phyloP scores from a whole-genome alignment of 1,140 invertebrate species.

The Ooceraea biroi region DNA sequence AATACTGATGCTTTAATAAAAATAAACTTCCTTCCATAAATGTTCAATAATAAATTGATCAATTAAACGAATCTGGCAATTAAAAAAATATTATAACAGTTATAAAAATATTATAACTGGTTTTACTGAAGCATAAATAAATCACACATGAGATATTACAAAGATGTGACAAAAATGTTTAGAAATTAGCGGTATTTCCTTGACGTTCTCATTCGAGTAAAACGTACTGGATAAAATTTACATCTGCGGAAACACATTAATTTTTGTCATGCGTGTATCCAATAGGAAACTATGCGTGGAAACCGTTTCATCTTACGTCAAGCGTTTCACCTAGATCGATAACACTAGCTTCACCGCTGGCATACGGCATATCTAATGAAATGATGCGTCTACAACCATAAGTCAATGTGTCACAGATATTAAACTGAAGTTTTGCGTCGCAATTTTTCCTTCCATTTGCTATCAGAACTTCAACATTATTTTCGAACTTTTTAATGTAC shows the following conservation, averaged over 20 bases:
- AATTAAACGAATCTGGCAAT: no score
- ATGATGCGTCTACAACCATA: background rate
- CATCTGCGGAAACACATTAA: constrained; percentile 16
- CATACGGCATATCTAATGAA: background rate
- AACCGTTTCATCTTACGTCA: constrained; percentile 49
- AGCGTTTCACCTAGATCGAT: constrained; percentile 56
- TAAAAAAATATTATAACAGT: background rate
- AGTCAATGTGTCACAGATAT: background rate
- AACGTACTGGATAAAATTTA: constrained; percentile 3
- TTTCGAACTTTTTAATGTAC: no score
- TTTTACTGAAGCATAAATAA: background rate
- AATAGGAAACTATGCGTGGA: constrained; percentile 51
- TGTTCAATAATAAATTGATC: no score
- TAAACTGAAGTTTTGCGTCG: background rate
- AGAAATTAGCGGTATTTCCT: background rate
- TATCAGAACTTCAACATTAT: no score
- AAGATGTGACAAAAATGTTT: background rate
- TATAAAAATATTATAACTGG: background rate
- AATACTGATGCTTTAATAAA: no score
- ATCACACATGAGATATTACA: background rate
- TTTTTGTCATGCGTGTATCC: constrained; percentile 48
- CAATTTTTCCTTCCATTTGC: no score
- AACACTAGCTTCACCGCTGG: constrained; percentile 11
- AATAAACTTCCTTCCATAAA: no score
- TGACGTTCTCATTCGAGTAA: background rate